Evolutionary conservation across 2,797 vertebrate genomes (phyloP).

Genomic region (Prunella strophiata): DNA sequence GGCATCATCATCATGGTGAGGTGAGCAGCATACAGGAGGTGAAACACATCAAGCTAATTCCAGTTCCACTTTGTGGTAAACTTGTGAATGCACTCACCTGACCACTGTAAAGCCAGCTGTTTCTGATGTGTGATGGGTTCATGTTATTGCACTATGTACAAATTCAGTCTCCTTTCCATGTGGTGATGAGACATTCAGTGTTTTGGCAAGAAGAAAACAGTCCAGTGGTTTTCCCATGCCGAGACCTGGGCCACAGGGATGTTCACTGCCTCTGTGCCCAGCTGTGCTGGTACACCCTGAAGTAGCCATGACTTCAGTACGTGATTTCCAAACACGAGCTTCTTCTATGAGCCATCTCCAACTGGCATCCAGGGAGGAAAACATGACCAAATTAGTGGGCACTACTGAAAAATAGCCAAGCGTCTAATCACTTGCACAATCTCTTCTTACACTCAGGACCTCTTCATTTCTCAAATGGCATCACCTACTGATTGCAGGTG

Average conservation of each 20-base stretch:
- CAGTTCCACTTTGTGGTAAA: neutral
- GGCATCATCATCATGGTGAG: neutral
- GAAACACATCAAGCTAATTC: neutral
- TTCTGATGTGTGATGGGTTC: neutral
- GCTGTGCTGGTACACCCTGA: neutral
- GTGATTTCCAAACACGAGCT: neutral
- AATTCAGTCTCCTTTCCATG: neutral
- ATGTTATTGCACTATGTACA: neutral
- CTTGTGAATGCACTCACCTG: neutral
- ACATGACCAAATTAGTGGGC: neutral
- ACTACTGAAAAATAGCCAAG: neutral
- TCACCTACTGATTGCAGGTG: neutral
- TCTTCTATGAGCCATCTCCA: neutral
- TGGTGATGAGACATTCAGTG: neutral
- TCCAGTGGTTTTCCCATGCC: neutral
- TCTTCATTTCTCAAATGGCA: neutral
- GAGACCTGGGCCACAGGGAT: neutral
- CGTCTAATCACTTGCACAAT: slow-evolving; percentile 1
- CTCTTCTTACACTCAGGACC: neutral
- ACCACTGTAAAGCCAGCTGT: neutral
- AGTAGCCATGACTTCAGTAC: neutral
- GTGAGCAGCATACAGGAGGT: neutral
- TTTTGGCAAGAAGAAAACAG: neutral
- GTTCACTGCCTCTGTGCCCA: neutral
- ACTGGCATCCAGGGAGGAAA: neutral